phyloP scores from a whole-genome alignment of 2,888 invertebrate genomes.

The Melinaea menophilus region DNA sequence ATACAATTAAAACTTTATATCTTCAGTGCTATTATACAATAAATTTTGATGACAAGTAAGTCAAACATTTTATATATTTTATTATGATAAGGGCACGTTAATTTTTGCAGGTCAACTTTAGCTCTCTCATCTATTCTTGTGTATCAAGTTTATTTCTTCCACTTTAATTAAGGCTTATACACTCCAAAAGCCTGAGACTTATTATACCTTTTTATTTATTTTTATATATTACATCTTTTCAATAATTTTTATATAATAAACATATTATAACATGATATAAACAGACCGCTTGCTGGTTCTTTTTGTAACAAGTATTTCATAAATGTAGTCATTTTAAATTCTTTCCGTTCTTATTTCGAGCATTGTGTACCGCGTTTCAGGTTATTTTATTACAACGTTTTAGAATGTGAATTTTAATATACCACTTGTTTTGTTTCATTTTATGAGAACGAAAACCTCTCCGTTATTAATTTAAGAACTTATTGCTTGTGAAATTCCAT shows the following conservation, averaged over 20 bases:
- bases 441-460: constrained; percentile 57
- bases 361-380: constrained; percentile 54
- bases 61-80: too few species aligned
- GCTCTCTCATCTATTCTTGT: too few species aligned
- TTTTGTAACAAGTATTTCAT: constrained; percentile 46
- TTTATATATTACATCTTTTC: neutral
- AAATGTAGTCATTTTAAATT: constrained; percentile 59
- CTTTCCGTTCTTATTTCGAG: constrained; percentile 58
- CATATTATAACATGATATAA: too few species aligned
- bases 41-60: too few species aligned
- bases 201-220: neutral
- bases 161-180: too few species aligned
- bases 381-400: constrained; percentile 67
- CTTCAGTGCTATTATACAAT: too few species aligned
- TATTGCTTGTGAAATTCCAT: constrained; percentile 42
- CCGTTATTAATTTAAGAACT: constrained; percentile 48
- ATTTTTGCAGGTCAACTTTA: too few species aligned
- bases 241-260: too few species aligned
- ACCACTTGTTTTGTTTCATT: constrained; percentile 55
- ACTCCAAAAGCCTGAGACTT: too few species aligned
- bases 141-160: too few species aligned
- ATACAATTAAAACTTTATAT: too few species aligned
- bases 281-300: constrained; percentile 19
- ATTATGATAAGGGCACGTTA: too few species aligned
- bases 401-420: constrained; percentile 58